phyloP scores from a whole-genome alignment of 2,113 vertebrate genomes.

The Poicephalus meyeri region DNA sequence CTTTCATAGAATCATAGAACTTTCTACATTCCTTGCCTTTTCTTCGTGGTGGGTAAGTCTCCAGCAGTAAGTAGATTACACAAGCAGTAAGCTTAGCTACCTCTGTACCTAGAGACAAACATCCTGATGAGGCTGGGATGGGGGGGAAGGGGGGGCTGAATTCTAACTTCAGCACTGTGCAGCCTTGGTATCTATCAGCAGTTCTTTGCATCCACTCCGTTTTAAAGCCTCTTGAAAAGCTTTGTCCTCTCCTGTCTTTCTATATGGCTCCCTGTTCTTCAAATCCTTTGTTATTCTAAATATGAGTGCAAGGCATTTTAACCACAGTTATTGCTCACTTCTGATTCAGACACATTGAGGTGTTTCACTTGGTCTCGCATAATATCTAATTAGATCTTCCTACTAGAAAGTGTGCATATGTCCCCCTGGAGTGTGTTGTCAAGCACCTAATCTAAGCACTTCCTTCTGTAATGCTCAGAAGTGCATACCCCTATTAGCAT shows the following conservation, averaged over 20 bases:
- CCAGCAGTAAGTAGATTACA: not conserved
- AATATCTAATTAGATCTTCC: not conserved
- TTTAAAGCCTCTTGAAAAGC: not conserved
- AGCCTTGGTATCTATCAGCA: fast-evolving
- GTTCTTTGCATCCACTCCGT: not conserved
- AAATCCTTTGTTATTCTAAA: not conserved
- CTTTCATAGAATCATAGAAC: not conserved
- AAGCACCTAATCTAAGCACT: not conserved
- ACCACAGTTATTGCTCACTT: not conserved
- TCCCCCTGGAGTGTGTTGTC: not conserved
- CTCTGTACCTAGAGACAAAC: not conserved
- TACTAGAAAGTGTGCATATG: fast-evolving
- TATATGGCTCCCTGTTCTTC: not conserved
- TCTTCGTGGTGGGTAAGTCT: not conserved
- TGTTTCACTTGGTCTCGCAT: not conserved
- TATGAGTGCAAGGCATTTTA: not conserved
- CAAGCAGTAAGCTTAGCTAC: not conserved
- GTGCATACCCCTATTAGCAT: not conserved
- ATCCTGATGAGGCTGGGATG: not conserved
- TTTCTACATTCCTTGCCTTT: not conserved
- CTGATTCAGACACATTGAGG: not conserved
- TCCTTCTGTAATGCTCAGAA: not conserved
- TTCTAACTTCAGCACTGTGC: not conserved
- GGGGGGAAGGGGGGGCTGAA: not conserved
- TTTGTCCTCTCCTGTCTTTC: not conserved